These are phyloP conservation scores for Rhabdornis inornatus DNA, from an alignment of 2,113 vertebrate species.

Conservation along the genomic window DNA sequence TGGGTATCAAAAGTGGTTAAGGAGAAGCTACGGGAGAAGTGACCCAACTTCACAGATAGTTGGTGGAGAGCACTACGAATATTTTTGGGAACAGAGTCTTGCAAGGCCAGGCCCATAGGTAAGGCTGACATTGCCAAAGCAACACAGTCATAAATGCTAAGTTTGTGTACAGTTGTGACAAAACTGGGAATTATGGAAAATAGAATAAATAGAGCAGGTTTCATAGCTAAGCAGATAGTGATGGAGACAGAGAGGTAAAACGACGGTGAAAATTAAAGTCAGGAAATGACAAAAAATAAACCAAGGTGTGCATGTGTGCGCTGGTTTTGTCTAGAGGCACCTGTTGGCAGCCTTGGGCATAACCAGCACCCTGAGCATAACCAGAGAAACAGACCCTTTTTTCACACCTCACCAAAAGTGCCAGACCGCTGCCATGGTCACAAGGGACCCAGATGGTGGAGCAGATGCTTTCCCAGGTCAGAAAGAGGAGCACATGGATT, in stretches of 20 bases:
- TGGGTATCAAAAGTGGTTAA: neutral
- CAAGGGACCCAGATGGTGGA: neutral
- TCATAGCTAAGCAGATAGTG: neutral
- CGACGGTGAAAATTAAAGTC: neutral
- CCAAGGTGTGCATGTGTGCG: fast-evolving
- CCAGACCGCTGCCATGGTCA: neutral
- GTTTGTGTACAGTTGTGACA: neutral
- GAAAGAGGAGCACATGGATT: neutral
- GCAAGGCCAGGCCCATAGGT: neutral
- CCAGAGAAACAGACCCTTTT: neutral
- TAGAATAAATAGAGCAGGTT: neutral
- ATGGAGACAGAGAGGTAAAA: neutral
- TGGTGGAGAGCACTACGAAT: fast-evolving
- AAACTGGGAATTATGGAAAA: neutral
- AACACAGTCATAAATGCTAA: neutral
- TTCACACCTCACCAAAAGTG: neutral
- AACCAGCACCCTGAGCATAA: neutral
- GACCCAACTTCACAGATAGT: fast-evolving
- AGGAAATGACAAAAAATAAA: neutral
- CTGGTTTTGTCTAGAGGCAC: fast-evolving
- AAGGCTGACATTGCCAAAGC: neutral
- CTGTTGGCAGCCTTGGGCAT: neutral
- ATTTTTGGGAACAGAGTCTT: neutral
- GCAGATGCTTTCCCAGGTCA: neutral
- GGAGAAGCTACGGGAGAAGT: neutral